A percentile compares a stretch with the other conserved stretches of the same genome.
phyloP scores from a whole-genome alignment of 2,113 vertebrate species.

The Brachypodius melanocephalos region DNA sequence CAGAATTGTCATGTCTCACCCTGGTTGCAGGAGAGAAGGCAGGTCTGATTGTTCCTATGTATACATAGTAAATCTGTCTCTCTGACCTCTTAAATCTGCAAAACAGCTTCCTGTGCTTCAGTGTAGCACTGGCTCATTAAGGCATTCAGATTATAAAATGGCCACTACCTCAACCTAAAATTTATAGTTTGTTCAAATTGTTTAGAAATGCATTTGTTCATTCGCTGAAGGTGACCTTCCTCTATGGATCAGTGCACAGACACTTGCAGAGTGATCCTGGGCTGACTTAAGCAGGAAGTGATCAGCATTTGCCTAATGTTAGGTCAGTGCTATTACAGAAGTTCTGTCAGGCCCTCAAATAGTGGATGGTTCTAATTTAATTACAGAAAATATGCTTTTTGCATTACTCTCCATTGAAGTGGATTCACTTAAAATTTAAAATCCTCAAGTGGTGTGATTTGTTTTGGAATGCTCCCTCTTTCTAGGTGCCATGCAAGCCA shows the following conservation, averaged over 20 bases:
- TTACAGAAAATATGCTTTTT: neutral
- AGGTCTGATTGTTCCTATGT: neutral
- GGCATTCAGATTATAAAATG: neutral
- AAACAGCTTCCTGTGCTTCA: neutral
- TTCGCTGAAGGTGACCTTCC: neutral
- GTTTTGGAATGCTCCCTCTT: neutral
- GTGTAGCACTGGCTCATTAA: neutral
- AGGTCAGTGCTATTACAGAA: neutral
- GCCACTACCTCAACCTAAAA: neutral
- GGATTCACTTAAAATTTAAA: neutral
- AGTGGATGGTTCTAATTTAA: neutral
- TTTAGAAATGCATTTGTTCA: neutral
- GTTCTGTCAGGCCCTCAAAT: neutral
- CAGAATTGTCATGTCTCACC: neutral
- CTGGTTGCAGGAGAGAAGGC: neutral
- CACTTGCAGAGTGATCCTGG: neutral
- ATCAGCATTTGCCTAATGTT: neutral
- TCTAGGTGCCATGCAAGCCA: neutral
- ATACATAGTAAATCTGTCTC: neutral
- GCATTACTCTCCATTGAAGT: neutral
- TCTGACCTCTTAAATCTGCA: neutral
- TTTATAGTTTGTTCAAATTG: neutral
- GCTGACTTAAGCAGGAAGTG: neutral
- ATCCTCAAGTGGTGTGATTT: neutral
- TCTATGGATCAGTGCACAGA: neutral